Evolutionary conservation across 2,113 vertebrate species (phyloP), one percentile per base, ranked within the genome.

Genomic region (Lophotis ruficrista): DNA sequence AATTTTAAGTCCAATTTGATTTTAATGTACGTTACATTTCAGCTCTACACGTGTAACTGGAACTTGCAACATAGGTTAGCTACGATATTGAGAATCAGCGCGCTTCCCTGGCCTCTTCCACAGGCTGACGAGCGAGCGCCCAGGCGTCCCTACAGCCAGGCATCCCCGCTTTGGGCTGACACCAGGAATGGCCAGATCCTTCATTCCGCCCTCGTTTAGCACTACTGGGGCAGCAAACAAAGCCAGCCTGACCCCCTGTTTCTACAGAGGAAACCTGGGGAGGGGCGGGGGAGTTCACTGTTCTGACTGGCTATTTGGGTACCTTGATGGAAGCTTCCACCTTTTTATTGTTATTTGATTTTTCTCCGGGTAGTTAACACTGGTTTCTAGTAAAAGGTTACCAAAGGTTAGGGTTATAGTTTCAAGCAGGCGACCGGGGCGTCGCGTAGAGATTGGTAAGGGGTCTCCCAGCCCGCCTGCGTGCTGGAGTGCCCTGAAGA

Each of bases 21-120:
- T 93, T 94, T 83, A 96, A 95, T 78, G 66, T 92, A 97, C 10
- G 83, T 98, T 96, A 94, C 93, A 93, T 89, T 94, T 96, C 86
- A 95, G 93, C 92, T 97, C 96, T 95, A 95, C 83, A 97, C 80
- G 50, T 56, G 92, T 84, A 97, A 96, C 88, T 90, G 88, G 94
- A 96, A 96, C 94, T 93, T 79, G 97, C 91, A 75, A 96, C 80
- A 70, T 51, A 92, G 92, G 94, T 81, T 91, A 96, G 85, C 94
- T 93, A 94, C 83, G 75, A 58, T 73, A 82, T 41, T 82, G 79
- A 82, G 90, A 93, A 87, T 92, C 88, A 86, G 90, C 53, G 94
- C 73, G 41, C 88, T 62, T 89, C 57, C 94, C 97, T 89, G 90
- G 54, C 72, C 94, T 89, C 83, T 89, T 89, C 72, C 85, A n/a